Evolutionary conservation across 2,797 vertebrate genomes (phyloP).

Genomic region (Alca torda): DNA sequence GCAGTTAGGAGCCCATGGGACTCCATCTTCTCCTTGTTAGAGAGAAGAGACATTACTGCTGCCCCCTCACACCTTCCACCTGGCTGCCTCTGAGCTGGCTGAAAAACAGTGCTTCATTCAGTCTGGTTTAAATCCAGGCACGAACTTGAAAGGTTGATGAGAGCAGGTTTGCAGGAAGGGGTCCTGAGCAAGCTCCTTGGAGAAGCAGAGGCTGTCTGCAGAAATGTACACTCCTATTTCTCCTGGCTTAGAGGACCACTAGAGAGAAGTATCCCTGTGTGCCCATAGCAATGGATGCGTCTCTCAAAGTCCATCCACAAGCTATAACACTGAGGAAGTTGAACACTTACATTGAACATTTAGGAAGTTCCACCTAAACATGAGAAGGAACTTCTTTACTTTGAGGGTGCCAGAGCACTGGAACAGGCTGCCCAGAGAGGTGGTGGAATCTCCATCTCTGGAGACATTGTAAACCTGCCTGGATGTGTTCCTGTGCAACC

Average conservation of each 20-base stretch:
- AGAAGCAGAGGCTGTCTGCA: background rate
- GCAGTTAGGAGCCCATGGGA: background rate
- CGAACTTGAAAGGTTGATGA: background rate
- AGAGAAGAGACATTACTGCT: background rate
- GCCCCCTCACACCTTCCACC: background rate
- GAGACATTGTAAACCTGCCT: no score
- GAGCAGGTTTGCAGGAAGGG: background rate
- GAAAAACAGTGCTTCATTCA: background rate
- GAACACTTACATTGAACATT: no score
- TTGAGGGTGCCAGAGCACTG: no score
- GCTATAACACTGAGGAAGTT: no score
- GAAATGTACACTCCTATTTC: background rate
- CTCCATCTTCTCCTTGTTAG: background rate
- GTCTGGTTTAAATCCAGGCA: background rate
- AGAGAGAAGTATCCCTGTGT: accelerated
- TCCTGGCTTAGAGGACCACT: background rate
- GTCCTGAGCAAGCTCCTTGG: background rate
- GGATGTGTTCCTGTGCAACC: no score
- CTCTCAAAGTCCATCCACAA: background rate
- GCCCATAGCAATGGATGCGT: accelerated
- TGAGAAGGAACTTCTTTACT: no score
- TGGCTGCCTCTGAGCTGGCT: background rate
- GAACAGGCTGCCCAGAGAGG: no score
- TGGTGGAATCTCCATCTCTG: no score
- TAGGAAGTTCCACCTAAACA: no score